Conservation (phyloP, 2,113 vertebrate genomes). For the Connochaetes taurinus region DNA sequence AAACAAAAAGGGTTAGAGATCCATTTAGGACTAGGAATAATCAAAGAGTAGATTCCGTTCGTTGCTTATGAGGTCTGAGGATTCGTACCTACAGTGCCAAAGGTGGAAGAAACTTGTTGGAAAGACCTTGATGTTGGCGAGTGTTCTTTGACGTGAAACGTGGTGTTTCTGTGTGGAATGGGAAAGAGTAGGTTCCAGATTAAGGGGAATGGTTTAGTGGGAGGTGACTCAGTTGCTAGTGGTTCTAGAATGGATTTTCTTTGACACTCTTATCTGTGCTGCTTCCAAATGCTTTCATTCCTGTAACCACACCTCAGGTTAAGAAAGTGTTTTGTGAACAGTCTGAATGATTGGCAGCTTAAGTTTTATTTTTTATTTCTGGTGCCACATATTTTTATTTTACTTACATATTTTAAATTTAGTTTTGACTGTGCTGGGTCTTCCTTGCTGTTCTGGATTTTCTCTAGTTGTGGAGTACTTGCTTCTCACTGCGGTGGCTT, state of each 20-base stretch:
- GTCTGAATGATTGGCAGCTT: neutral
- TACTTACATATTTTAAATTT: neutral
- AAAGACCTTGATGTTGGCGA: neutral
- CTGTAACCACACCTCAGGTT: neutral
- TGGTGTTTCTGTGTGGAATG: neutral
- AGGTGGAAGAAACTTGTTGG: neutral
- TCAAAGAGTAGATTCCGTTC: neutral
- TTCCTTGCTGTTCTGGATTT: neutral
- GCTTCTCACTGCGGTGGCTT: neutral
- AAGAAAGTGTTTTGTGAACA: neutral
- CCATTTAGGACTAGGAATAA: neutral
- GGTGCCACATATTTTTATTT: constrained; percentile 40
- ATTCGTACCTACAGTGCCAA: neutral
- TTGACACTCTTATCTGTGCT: neutral
- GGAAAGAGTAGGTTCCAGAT: neutral
- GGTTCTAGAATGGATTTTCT: constrained; percentile 7
- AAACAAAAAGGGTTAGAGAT: neutral
- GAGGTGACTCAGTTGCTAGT: neutral
- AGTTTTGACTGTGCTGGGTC: neutral
- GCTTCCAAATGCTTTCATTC: constrained; percentile 2
- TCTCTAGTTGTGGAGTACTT: neutral
- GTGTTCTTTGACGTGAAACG: neutral
- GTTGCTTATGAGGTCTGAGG: neutral
- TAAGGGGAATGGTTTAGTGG: neutral
- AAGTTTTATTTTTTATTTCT: neutral